A percentile compares a stretch with the other conserved stretches of the same genome.
phyloP scores from a whole-genome alignment of 2,797 vertebrate species.

The Capromys pilorides region DNA sequence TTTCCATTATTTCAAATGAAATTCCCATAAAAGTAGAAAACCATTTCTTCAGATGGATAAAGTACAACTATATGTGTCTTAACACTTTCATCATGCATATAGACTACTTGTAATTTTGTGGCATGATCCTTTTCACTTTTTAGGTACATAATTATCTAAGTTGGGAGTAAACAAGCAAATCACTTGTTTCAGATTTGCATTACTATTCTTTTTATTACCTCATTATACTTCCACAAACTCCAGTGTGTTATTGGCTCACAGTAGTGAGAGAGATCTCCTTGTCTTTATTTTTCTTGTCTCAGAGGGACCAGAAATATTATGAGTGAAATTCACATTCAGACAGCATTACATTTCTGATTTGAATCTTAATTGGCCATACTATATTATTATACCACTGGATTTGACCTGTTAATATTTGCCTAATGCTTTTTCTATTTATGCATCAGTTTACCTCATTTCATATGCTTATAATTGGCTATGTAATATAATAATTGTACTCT shows the following conservation, averaged over 20 bases:
- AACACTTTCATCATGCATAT: not conserved
- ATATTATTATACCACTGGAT: not conserved
- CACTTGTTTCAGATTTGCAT: not conserved
- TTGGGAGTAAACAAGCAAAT: conserved; percentile 8
- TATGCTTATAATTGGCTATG: not conserved
- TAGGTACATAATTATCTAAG: not conserved
- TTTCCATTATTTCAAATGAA: not conserved
- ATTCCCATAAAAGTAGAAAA: not conserved
- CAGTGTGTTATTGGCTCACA: not conserved
- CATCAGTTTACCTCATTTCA: not conserved
- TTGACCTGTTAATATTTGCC: not conserved
- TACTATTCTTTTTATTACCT: not conserved
- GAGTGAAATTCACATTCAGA: not conserved
- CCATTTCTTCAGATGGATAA: not conserved
- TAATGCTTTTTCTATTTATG: not conserved
- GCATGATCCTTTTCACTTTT: not conserved
- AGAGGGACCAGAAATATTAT: not conserved
- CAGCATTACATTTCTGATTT: not conserved
- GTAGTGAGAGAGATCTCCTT: not conserved
- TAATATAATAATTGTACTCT: not conserved
- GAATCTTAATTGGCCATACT: not conserved
- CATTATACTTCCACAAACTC: not conserved
- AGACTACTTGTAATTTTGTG: not conserved
- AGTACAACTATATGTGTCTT: not conserved
- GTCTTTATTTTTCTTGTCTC: not conserved